Percentiles rank a stretch among this genome's conserved stretches.
Conservation (phyloP, 1,140 invertebrate genomes). For the Akabosia matsudoensis region DNA sequence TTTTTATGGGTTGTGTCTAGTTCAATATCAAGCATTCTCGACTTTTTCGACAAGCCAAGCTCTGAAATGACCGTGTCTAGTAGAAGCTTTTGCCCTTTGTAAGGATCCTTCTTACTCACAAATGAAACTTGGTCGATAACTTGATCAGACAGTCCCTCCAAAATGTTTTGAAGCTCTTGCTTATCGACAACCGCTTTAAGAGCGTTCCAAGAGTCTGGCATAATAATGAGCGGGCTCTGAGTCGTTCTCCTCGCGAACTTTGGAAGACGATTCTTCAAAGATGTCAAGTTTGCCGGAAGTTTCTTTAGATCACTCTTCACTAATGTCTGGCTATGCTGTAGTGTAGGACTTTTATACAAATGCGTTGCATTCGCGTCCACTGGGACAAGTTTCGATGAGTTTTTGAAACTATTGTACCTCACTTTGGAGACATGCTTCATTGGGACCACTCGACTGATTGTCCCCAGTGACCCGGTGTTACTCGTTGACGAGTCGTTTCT, state of each 20-base stretch:
- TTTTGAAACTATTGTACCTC: neutral
- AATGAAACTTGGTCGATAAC: neutral
- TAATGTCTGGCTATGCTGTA: too few species aligned
- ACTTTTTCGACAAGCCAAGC: neutral
- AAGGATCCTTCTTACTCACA: neutral
- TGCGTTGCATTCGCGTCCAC: too few species aligned
- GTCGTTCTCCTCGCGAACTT: neutral
- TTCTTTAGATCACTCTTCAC: too few species aligned
- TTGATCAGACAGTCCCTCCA: neutral
- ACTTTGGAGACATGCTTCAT: neutral
- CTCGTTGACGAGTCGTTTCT: too few species aligned
- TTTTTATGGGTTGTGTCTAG: neutral
- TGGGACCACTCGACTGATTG: neutral
- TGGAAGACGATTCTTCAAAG: too few species aligned
- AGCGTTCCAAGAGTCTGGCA: neutral
- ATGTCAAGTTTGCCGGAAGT: too few species aligned
- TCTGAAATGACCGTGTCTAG: neutral
- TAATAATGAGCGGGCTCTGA: neutral
- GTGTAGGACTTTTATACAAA: too few species aligned
- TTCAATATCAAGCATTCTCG: neutral
- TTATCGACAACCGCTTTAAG: neutral
- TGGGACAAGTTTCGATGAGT: too few species aligned
- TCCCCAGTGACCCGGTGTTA: neutral
- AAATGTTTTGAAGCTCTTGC: neutral
- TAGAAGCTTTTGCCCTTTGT: neutral